These are phyloP conservation scores for fruit fly (Drosophila melanogaster) DNA, from an alignment of 1,140 invertebrate genomes.

Conservation along the genomic window Release_6_plus_ISO1_MT NT_037436.4:14530001-14530500, in stretches of 20 bases:
- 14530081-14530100: slow-evolving; percentile 6
- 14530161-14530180: no score
- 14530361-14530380: slow-evolving; percentile 28
- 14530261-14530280: slow-evolving; percentile 1
- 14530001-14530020: slow-evolving; percentile 35
- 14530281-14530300: slow-evolving; percentile 34
- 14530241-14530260: background rate
- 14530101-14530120: background rate
- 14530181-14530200: no score
- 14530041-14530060: slow-evolving; percentile 29
- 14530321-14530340: slow-evolving; percentile 14
- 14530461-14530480: slow-evolving; percentile 54
- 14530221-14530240: no score
- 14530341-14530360: slow-evolving; percentile 5
- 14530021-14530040: slow-evolving; percentile 45
- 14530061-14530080: slow-evolving; percentile 20
- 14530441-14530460: slow-evolving; percentile 52
- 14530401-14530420: slow-evolving; percentile 41
- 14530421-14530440: slow-evolving; percentile 51
- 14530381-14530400: slow-evolving; percentile 35
- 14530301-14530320: slow-evolving; percentile 22
- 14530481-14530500: slow-evolving; percentile 45
- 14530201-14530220: no score
- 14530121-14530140: no score
- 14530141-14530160: no score